These are phyloP conservation scores for Cottoperca gobio DNA, from an alignment of 2,797 vertebrate species.

Conservation along the genomic window DNA sequence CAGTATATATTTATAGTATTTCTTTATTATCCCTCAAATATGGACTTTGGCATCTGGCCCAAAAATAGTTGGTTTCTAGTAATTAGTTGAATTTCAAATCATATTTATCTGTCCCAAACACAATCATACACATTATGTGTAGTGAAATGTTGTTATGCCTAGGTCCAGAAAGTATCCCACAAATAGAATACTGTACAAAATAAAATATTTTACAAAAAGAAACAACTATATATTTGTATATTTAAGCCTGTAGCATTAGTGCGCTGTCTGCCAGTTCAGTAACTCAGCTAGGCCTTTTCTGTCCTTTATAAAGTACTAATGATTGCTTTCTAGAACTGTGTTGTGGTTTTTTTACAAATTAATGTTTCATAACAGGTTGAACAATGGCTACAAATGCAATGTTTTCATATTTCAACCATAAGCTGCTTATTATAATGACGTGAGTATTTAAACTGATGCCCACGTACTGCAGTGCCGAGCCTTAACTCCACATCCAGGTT, in stretches of 20 bases:
- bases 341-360: not conserved
- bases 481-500: conserved; percentile 87
- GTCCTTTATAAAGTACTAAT: not conserved
- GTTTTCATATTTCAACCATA: not conserved
- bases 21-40: not conserved
- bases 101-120: not conserved
- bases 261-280: not conserved
- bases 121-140: too few relatives aligned
- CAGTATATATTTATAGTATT: not conserved
- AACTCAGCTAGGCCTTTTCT: not conserved
- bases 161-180: not conserved
- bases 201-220: not conserved
- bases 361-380: not conserved
- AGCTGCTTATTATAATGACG: not conserved
- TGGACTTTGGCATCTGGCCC: not conserved
- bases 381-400: not conserved
- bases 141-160: not conserved
- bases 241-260: not conserved
- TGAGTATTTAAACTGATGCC: not conserved
- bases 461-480: conserved; percentile 8
- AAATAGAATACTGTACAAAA: not conserved
- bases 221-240: not conserved
- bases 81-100: not conserved
- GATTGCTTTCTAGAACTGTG: not conserved
- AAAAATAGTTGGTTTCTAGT: not conserved